Evolutionary conservation across 2,888 invertebrate species (phyloP).

Genomic region (Cantharis flavilabris): DNA sequence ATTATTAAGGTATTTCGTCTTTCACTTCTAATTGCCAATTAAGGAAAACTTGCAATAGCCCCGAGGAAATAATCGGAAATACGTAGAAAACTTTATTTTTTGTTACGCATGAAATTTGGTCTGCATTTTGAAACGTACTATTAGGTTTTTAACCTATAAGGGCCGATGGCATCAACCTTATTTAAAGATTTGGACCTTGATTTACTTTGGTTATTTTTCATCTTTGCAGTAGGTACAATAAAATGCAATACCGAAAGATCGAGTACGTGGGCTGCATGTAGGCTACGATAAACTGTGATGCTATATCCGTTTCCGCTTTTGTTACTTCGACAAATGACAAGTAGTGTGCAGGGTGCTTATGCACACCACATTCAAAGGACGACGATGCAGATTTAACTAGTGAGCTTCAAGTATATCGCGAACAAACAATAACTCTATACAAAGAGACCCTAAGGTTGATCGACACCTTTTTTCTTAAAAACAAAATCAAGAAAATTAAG

Average conservation of each 20-base stretch:
- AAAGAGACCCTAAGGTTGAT: no score
- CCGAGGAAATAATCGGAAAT: neutral
- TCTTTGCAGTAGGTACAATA: neutral
- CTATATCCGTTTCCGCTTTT: conserved; percentile 25
- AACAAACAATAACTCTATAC: no score
- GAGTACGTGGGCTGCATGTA: conserved; percentile 12
- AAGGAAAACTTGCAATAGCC: neutral
- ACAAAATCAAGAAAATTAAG: no score
- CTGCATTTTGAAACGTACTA: neutral
- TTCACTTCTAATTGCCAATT: neutral
- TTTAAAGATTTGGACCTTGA: no score
- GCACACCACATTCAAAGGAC: neutral
- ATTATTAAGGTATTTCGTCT: neutral
- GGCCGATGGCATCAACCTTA: no score
- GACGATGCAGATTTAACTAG: neutral
- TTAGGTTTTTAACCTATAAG: neutral
- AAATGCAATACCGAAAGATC: conserved; percentile 5
- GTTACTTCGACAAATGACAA: conserved; percentile 16
- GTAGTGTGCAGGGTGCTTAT: neutral
- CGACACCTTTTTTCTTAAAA: no score
- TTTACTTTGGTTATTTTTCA: neutral
- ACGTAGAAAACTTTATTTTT: neutral
- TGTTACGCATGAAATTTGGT: neutral
- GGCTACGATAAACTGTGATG: conserved; percentile 24
- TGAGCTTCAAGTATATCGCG: no score